These are phyloP conservation scores for Charina bottae DNA, from an alignment of 2,113 vertebrate species.

Conservation along the genomic window DNA sequence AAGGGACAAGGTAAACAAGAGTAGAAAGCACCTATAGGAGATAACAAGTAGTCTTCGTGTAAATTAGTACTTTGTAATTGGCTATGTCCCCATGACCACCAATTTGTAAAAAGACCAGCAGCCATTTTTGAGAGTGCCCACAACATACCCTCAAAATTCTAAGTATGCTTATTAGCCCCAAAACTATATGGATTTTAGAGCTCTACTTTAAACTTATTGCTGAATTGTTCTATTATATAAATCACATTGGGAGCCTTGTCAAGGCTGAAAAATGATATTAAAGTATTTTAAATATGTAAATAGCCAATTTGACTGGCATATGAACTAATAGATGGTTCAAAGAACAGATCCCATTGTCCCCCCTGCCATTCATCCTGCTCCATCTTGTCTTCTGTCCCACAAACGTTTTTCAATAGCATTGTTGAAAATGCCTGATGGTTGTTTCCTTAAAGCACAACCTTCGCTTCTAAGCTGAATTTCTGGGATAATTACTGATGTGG, in stretches of 20 bases:
- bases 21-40: too few relatives aligned
- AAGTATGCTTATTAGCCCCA: too few relatives aligned
- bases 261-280: neutral
- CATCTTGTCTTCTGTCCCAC: neutral
- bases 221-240: neutral
- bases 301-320: neutral
- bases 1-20: too few relatives aligned
- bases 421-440: neutral
- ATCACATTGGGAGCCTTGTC: neutral
- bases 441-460: neutral
- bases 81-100: too few relatives aligned
- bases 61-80: too few relatives aligned
- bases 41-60: too few relatives aligned
- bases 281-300: neutral
- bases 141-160: too few relatives aligned
- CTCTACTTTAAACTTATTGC: neutral
- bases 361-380: neutral
- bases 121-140: too few relatives aligned
- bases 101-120: too few relatives aligned
- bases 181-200: neutral
- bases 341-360: neutral
- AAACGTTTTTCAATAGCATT: neutral
- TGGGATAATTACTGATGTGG: too few relatives aligned
- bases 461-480: too few relatives aligned
- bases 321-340: neutral